A percentile compares a stretch with the other conserved stretches of the same genome.
Conservation (phyloP, 1,140 invertebrate species). For the Sogatella furcifera region DNA sequence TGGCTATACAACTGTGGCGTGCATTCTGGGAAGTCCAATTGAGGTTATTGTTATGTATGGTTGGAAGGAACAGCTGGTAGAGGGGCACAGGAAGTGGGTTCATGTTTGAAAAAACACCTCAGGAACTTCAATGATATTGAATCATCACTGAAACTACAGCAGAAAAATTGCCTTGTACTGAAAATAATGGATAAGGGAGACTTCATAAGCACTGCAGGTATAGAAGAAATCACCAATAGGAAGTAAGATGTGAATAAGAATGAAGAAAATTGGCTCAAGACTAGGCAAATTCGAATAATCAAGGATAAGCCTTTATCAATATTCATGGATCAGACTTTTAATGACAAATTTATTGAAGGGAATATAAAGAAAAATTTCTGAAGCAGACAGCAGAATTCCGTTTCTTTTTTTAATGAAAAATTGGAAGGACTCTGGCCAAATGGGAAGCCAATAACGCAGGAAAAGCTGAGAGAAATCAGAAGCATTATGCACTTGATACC, state of each 20-base stretch:
- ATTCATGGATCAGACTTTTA: not conserved
- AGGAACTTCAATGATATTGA: conserved; percentile 26
- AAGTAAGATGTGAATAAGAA: not conserved
- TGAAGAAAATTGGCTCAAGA: conserved; percentile 4
- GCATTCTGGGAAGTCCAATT: too few species aligned
- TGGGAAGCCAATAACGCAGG: conserved; percentile 11
- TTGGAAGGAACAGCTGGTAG: too few species aligned
- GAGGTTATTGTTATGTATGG: too few species aligned
- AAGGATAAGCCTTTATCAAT: conserved; percentile 7
- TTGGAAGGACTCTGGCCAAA: conserved; percentile 8
- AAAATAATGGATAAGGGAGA: conserved; percentile 6
- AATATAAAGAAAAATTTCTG: conserved; percentile 10
- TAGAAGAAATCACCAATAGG: conserved; percentile 7
- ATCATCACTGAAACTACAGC: conserved; percentile 25
- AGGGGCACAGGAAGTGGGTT: too few species aligned
- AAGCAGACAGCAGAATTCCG: not conserved
- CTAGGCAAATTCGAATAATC: not conserved
- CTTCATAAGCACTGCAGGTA: not conserved
- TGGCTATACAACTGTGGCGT: too few species aligned
- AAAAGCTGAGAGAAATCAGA: conserved; percentile 12
- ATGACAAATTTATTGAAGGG: conserved; percentile 10
- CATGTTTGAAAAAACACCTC: too few species aligned
- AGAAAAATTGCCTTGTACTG: conserved; percentile 6
- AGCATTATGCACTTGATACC: conserved; percentile 13
- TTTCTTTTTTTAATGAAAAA: not conserved